Evolutionary conservation across 2,113 vertebrate species (phyloP).

Genomic region (Dendropsophus ebraccatus): DNA sequence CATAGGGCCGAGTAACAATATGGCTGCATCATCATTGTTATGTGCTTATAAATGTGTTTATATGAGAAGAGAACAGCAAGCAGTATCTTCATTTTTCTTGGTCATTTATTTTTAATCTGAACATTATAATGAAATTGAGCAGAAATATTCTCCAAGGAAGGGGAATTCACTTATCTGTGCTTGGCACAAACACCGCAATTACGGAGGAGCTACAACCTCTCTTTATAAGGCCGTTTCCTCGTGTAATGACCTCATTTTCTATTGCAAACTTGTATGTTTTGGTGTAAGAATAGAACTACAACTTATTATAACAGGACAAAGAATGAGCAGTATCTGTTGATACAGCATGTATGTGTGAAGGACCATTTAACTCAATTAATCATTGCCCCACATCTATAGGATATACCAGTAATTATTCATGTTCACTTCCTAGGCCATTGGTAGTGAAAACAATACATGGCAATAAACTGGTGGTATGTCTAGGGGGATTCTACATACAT

Average conservation of each 20-base stretch:
- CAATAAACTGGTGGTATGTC: background rate
- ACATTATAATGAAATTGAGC: background rate
- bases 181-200: background rate
- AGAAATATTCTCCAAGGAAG: background rate
- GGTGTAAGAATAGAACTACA: background rate
- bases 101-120: background rate
- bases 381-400: background rate
- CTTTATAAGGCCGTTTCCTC: background rate
- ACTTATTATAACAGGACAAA: conserved; percentile 17
- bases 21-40: too few species aligned
- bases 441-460: conserved; percentile 6
- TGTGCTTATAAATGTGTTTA: too few species aligned
- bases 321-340: background rate
- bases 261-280: background rate
- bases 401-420: conserved; percentile 4
- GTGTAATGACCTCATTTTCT: conserved; percentile 23
- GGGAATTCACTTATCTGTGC: background rate
- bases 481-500: background rate
- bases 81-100: background rate
- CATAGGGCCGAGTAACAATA: too few species aligned
- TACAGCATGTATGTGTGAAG: conserved; percentile 7
- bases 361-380: conserved; percentile 16
- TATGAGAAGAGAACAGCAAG: background rate
- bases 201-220: too few species aligned
- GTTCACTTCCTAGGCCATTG: conserved; percentile 7